phyloP scores from a whole-genome alignment of 35 echinoderm and acorn worm species.

The Apostichopus californicus region DNA sequence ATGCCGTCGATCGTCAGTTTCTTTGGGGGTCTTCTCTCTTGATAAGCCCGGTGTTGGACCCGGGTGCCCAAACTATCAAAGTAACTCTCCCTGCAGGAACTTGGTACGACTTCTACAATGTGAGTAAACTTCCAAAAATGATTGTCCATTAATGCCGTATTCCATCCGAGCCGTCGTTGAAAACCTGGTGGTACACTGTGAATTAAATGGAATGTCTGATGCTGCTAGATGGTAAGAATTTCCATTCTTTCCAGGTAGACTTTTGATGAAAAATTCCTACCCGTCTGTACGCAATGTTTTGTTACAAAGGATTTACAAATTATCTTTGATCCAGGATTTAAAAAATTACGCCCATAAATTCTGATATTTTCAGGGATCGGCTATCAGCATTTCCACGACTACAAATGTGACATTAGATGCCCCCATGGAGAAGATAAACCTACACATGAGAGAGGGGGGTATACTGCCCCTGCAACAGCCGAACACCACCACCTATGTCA shows the following conservation, averaged over 20 bases:
- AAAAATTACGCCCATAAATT: too few relatives aligned
- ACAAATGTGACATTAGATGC: slow-evolving; percentile 60
- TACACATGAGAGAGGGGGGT: slow-evolving; percentile 67
- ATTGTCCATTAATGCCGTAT: not conserved
- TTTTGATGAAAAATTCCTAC: not conserved
- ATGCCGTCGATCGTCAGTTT: slow-evolving; percentile 79
- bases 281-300: not conserved
- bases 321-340: not conserved
- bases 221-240: not conserved
- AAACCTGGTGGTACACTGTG: not conserved
- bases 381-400: slow-evolving; percentile 21
- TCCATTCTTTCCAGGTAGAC: not conserved
- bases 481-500: slow-evolving; percentile 64
- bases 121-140: slow-evolving; percentile 22
- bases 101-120: slow-evolving; percentile 75
- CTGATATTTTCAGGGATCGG: slow-evolving; percentile 37
- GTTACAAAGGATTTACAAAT: not conserved
- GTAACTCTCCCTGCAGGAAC: slow-evolving; percentile 66
- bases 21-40: slow-evolving; percentile 71
- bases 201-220: not conserved
- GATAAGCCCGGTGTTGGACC: slow-evolving; percentile 75
- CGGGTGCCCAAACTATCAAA: slow-evolving; percentile 57
- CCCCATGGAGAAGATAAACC: slow-evolving; percentile 67
- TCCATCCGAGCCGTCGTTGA: not conserved
- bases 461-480: slow-evolving; percentile 67